phyloP scores from a whole-genome alignment of 1,140 invertebrate genomes.

The Helicoverpa armigera region DNA sequence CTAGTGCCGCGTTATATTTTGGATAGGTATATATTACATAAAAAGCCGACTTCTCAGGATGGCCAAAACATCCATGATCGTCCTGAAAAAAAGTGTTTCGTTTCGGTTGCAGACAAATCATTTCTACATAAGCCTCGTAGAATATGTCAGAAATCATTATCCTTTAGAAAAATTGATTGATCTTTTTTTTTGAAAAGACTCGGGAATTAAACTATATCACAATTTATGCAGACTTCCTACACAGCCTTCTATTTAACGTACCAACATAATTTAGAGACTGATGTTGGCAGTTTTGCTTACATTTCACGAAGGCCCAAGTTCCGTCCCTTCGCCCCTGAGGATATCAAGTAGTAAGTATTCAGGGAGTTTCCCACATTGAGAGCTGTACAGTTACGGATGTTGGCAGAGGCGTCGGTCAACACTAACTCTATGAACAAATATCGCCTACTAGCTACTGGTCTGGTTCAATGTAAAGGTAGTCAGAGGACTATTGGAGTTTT shows the following conservation, averaged over 20 bases:
- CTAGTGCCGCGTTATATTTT: too few species aligned
- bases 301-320: not conserved
- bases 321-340: not conserved
- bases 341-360: not conserved
- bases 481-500: not conserved
- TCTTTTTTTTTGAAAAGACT: too few species aligned
- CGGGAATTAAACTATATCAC: too few species aligned
- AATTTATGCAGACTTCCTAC: not conserved
- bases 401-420: constrained; percentile 1
- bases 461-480: not conserved
- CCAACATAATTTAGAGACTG: not conserved
- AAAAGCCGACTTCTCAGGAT: too few species aligned
- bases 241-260: too few species aligned
- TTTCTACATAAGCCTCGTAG: too few species aligned
- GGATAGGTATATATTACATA: too few species aligned
- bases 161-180: too few species aligned
- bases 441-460: not conserved
- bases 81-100: too few species aligned
- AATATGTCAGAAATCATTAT: too few species aligned
- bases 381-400: constrained; percentile 34
- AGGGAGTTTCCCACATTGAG: constrained; percentile 17
- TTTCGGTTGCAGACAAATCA: too few species aligned
- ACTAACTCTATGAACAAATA: constrained; percentile 45
- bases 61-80: too few species aligned
- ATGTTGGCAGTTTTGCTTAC: not conserved